Percentiles rank a stretch among this genome's conserved stretches.
Evolutionary conservation across 2,113 vertebrate species (phyloP).

Genomic region (Brachypteracias leptosomus): DNA sequence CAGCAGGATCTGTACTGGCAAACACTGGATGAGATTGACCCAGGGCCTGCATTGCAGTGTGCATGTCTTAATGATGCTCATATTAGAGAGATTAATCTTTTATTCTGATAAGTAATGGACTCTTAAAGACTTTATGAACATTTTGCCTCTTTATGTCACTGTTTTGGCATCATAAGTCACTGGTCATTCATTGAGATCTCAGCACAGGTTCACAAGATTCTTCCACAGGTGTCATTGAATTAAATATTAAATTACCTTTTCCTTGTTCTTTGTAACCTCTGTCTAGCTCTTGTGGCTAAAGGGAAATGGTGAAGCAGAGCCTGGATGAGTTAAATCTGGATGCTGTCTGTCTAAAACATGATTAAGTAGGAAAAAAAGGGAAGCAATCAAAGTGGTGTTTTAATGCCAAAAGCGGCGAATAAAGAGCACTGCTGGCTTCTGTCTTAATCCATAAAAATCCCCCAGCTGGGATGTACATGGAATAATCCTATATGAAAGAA

Average conservation of each 20-base stretch:
- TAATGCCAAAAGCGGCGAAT: conserved; percentile 4
- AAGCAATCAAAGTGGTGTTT: conserved; percentile 24
- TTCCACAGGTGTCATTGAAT: neutral
- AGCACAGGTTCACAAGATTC: neutral
- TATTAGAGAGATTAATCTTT: neutral
- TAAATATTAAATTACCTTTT: conserved; percentile 38
- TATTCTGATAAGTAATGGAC: neutral
- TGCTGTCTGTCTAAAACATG: conserved; percentile 4
- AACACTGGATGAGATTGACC: neutral
- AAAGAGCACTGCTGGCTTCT: conserved; percentile 23
- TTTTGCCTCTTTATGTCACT: neutral
- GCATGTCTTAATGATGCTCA: neutral
- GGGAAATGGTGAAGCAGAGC: neutral
- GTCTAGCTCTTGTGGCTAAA: neutral
- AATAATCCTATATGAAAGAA: conserved; percentile 39
- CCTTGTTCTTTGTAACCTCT: conserved; percentile 11
- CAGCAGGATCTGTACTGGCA: neutral
- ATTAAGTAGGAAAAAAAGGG: conserved; percentile 33
- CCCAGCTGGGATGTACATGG: neutral
- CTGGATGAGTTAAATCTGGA: conserved; percentile 18
- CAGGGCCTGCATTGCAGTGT: neutral
- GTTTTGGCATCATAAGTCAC: neutral
- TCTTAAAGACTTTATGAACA: neutral
- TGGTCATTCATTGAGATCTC: conserved; percentile 4
- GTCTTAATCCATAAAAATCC: conserved; percentile 53